Evolutionary conservation across 2,113 vertebrate species (phyloP).

Genomic region (Planiliza haematocheilus): DNA sequence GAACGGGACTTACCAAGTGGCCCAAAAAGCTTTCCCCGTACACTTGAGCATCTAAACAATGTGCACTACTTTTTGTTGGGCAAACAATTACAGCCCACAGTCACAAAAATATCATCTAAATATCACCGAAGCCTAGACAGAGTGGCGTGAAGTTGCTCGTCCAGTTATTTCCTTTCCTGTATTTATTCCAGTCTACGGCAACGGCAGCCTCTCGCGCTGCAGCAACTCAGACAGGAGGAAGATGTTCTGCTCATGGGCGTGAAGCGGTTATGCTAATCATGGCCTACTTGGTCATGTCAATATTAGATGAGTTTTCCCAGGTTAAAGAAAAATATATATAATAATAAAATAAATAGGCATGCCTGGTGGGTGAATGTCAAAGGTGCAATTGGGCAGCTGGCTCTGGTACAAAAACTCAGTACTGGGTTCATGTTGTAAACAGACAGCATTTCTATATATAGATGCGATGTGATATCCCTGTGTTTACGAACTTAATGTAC

Average conservation of each 20-base stretch:
- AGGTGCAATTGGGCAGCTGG: not conserved
- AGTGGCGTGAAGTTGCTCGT: constrained; percentile 21
- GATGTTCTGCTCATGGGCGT: not conserved
- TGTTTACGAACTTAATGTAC: not conserved
- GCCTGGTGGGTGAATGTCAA: constrained; percentile 1
- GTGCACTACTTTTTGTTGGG: too few species aligned
- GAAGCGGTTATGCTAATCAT: constrained; percentile 12
- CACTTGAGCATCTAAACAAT: too few species aligned
- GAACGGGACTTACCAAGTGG: too few species aligned
- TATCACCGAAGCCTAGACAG: constrained; percentile 2
- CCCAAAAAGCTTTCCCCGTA: too few species aligned
- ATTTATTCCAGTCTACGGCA: constrained; percentile 9
- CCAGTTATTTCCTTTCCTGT: constrained; percentile 1
- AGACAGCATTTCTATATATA: not conserved
- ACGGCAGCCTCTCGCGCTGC: constrained; percentile 7
- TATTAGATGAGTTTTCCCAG: constrained; percentile 16
- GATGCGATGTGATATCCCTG: not conserved
- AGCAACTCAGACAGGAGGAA: constrained; percentile 7
- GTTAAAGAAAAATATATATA: constrained; percentile 15
- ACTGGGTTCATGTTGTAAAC: not conserved
- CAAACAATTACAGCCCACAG: not conserved
- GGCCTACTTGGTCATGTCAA: not conserved
- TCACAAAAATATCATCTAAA: not conserved
- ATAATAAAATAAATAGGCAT: not conserved
- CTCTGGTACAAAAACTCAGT: not conserved